Conservation (phyloP, 92 coral and sea anemone genomes). For the Phenganax stokvisi region DNA sequence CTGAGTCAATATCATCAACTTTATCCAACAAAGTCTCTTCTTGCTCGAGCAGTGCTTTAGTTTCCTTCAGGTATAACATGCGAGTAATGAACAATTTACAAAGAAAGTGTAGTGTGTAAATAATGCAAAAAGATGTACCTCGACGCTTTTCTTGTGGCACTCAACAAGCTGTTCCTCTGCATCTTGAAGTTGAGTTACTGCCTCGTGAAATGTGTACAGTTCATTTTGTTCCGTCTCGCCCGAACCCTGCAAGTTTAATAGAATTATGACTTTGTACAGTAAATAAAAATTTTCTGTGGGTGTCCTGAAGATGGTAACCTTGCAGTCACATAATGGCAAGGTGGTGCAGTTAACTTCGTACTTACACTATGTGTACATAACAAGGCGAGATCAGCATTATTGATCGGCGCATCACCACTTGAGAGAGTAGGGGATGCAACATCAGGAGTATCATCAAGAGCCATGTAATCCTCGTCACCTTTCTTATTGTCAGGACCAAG, state of each 20-base stretch:
- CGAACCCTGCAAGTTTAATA: conserved; percentile 57
- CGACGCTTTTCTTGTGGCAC: conserved; percentile 82
- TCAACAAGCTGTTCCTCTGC: conserved; percentile 90
- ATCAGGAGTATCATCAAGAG: conserved; percentile 53
- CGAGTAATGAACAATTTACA: no score
- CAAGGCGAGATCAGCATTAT: conserved; percentile 87
- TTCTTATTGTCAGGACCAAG: conserved; percentile 92
- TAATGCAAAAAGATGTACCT: conserved; percentile 44
- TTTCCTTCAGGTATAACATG: conserved; percentile 53
- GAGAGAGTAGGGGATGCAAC: conserved; percentile 32
- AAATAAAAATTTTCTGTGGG: no score
- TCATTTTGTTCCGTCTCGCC: conserved; percentile 89
- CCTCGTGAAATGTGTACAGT: conserved; percentile 91
- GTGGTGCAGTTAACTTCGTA: not conserved
- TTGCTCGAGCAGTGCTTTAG: conserved; percentile 65
- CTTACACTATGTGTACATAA: conserved; percentile 93
- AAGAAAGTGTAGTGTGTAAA: not conserved
- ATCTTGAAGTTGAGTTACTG: conserved; percentile 88
- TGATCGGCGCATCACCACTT: conserved; percentile 41
- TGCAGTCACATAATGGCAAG: no score
- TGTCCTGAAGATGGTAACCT: no score
- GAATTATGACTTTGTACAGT: not conserved
- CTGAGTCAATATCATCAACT: conserved; percentile 96
- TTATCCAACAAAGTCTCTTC: conserved; percentile 74
- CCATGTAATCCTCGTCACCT: conserved; percentile 55